Conservation (phyloP, 2,888 invertebrate genomes). For the Ligdia adustata region DNA sequence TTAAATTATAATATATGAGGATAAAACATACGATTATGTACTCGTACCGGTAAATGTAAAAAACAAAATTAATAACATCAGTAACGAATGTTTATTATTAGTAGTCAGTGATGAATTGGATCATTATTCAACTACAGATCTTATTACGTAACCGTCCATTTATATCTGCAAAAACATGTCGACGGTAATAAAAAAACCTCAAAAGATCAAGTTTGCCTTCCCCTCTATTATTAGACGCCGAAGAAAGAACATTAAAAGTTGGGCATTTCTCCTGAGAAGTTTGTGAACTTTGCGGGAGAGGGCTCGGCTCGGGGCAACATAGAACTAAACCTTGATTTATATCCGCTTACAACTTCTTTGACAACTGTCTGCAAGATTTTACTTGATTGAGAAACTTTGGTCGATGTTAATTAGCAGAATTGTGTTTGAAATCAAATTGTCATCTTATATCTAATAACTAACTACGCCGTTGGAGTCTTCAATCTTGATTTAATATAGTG, state of each 20-base stretch:
- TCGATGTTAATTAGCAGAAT: constrained; percentile 40
- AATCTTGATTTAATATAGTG: no score
- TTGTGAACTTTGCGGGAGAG: constrained; percentile 55
- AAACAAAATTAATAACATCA: not conserved
- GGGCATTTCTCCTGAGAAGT: constrained; percentile 64
- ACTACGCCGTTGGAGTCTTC: no score
- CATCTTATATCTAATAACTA: no score
- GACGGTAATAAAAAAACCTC: constrained; percentile 49
- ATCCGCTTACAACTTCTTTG: constrained; percentile 66
- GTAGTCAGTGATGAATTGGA: constrained; percentile 1
- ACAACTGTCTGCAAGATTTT: constrained; percentile 63
- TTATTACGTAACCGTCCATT: constrained; percentile 8
- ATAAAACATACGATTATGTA: no score
- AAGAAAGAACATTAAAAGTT: constrained; percentile 75
- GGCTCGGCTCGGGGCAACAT: constrained; percentile 60
- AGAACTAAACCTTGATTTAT: constrained; percentile 73
- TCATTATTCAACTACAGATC: constrained; percentile 12
- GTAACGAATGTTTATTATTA: constrained; percentile 1
- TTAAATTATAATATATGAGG: no score
- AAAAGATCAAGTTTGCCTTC: constrained; percentile 56
- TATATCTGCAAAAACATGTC: constrained; percentile 26
- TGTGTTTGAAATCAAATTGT: constrained; percentile 21
- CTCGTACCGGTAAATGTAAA: no score
- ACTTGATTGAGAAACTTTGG: constrained; percentile 58
- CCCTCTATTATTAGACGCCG: constrained; percentile 64